Base-by-base conservation (phyloP, 2,113 vertebrate species). In the Heloderma charlesbogerti region DNA sequence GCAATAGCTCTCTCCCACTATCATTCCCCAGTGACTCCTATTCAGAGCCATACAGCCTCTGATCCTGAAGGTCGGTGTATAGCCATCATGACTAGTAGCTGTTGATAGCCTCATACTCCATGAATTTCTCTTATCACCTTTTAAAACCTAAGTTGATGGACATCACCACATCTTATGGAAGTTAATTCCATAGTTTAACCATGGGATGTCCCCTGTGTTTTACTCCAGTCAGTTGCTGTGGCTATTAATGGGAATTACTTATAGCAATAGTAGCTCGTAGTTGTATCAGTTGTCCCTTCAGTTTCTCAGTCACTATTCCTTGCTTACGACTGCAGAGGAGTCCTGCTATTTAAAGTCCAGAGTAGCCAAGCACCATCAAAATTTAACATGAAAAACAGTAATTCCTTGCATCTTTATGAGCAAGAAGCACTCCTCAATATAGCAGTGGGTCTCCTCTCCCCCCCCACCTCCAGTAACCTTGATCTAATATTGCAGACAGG, bases 381-480 rank as follows among this genome's bases (percentile, higher is more conserved):
- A 43, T 6, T 78, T 94, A 48, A 84, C 48, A 31, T 4, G 86
- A 27, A 29, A 45, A 34, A 60, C 66, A 87, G 91, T 91, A 48
- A 88, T 87, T 69, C 15, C 27, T 0, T 10, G 4, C 69, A 34
- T 5, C 16, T 18, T 77, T 25, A 31, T 60, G 18, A 34, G 15
- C 7, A 37, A 87, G 45, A 25, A 88, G 13, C 37, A 18, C 63
- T 72, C 67, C 34, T 7, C 34, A 10, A 2, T 13, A 40, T 31
- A 45, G 40, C 51, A n/a, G 31, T 60, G 25, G 3, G 51, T 54
- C 27, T 1, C 5, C 1, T 3, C 9, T 15, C 20, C 80, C 27
- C 25, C 3, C 48, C 27, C 31, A 72, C n/a, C 18, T n/a, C n/a
- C 54, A 84, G n/a, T 27, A 51, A 51, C 0, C 0, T 88, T 48